Evolutionary conservation across 2,888 invertebrate species (phyloP), one percentile per base, ranked within the genome.

Genomic region (Limnephilus auricula): DNA sequence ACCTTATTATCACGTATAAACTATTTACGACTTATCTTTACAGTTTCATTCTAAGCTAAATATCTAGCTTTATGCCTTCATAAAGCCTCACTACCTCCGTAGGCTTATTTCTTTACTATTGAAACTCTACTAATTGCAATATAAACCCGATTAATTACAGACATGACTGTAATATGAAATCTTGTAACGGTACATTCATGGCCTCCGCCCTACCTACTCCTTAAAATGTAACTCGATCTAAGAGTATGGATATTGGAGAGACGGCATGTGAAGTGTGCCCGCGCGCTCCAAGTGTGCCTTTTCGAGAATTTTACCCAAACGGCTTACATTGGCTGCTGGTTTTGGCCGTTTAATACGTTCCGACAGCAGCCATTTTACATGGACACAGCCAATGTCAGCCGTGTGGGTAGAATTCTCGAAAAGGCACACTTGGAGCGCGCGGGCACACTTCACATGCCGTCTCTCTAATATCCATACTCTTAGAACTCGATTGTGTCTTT

Each of bases 401-500:
- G n/a, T n/a, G n/a, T n/a, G n/a, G n/a, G n/a, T n/a, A n/a, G n/a
- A n/a, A n/a, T n/a, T n/a, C n/a, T n/a, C n/a, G n/a, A n/a, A n/a
- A n/a, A n/a, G n/a, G n/a, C n/a, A n/a, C n/a, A n/a, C n/a, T n/a
- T n/a, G n/a, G n/a, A n/a, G n/a, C n/a, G n/a, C n/a, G n/a, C n/a
- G n/a, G n/a, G n/a, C n/a, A n/a, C n/a, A n/a, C n/a, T n/a, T n/a
- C n/a, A n/a, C n/a, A n/a, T n/a, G n/a, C n/a, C n/a, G n/a, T n/a
- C n/a, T n/a, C n/a, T n/a, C n/a, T n/a, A n/a, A n/a, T n/a, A n/a
- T n/a, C n/a, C n/a, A n/a, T n/a, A n/a, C n/a, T n/a, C n/a, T n/a
- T n/a, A n/a, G n/a, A n/a, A n/a, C n/a, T n/a, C 40, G 90, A 91
- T 91, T 91, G 90, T 85, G 86, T 86, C 91, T 90, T 90, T 90